Evolutionary conservation across 2,113 vertebrate species (phyloP).

Genomic region (Calidris pugnax): DNA sequence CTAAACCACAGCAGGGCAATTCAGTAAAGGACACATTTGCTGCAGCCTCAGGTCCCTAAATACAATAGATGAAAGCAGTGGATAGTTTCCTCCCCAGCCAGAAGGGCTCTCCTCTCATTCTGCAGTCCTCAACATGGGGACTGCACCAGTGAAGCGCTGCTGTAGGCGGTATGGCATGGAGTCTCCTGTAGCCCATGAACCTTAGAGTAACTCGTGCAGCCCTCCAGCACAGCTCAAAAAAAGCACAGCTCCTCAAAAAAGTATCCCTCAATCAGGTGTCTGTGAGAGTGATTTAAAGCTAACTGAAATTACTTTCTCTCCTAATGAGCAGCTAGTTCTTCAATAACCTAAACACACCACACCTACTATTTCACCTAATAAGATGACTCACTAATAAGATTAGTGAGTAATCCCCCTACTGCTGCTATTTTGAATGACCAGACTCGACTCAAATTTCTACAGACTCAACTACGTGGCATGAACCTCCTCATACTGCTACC

Average conservation of each 20-base stretch:
- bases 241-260: neutral
- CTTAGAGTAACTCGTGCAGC: neutral
- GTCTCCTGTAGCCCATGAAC: neutral
- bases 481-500: neutral
- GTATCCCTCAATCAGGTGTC: neutral
- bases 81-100: neutral
- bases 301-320: neutral
- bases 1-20: neutral
- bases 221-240: neutral
- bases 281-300: neutral
- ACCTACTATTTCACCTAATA: neutral
- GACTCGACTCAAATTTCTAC: neutral
- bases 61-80: neutral
- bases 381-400: neutral
- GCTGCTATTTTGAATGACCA: neutral
- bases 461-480: neutral
- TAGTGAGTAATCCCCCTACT: neutral
- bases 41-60: neutral
- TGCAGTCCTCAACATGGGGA: accelerated
- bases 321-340: neutral
- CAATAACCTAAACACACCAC: neutral
- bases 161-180: neutral
- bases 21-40: neutral
- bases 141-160: accelerated
- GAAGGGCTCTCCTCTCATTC: neutral